Conservation (phyloP, 2,113 vertebrate genomes). For the Lophius piscatorius region DNA sequence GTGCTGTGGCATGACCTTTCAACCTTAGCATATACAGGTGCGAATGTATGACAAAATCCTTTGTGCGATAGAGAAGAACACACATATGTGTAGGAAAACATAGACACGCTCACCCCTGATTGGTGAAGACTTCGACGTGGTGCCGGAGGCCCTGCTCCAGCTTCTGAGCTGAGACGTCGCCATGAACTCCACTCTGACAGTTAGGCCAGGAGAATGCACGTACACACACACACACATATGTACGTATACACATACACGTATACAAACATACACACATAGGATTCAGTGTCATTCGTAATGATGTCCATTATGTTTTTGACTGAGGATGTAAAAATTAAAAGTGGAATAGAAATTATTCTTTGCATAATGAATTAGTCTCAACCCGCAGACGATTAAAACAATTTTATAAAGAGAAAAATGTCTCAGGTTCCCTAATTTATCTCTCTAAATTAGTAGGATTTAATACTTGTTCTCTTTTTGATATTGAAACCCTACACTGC, state of each 20-base stretch:
- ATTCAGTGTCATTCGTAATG: neutral
- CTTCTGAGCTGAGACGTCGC: slow-evolving; percentile 78
- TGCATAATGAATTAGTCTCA: neutral
- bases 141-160: slow-evolving; percentile 82
- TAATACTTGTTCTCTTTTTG: neutral
- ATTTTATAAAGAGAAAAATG: no score
- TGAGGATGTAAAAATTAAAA: no score
- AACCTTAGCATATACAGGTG: slow-evolving; percentile 52
- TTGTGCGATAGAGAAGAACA: slow-evolving; percentile 1
- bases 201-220: slow-evolving; percentile 78
- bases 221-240: slow-evolving; percentile 19
- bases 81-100: neutral
- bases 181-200: slow-evolving; percentile 80
- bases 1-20: slow-evolving; percentile 63
- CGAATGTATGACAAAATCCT: slow-evolving; percentile 67
- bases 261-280: neutral
- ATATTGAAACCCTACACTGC: no score
- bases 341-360: neutral
- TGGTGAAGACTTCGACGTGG: slow-evolving; percentile 80
- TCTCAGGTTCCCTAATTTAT: neutral
- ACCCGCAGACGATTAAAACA: no score
- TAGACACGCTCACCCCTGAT: slow-evolving; percentile 74
- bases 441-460: neutral
- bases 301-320: neutral
- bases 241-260: slow-evolving; percentile 5